A percentile compares a stretch with the other conserved stretches of the same genome.
These are phyloP conservation scores for Triops longicaudatus DNA, from an alignment of 1,140 invertebrate genomes.

Conservation along the genomic window DNA sequence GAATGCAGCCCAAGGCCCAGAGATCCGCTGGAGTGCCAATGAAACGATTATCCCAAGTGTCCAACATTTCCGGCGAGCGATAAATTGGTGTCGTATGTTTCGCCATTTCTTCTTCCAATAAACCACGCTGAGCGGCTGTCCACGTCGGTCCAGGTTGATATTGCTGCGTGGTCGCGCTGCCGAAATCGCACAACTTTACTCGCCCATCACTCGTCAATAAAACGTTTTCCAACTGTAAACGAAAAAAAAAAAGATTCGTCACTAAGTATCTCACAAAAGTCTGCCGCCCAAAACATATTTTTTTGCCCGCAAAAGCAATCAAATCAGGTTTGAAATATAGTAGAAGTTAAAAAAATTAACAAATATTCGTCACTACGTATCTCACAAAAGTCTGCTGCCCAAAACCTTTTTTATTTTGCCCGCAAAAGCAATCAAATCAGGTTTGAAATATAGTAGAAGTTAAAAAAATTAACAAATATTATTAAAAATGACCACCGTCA, in stretches of 20 bases:
- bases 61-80: constrained; percentile 89
- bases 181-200: constrained; percentile 98
- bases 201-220: constrained; percentile 67
- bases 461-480: too few species aligned
- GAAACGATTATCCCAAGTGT: constrained; percentile 92
- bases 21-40: constrained; percentile 83
- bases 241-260: not conserved
- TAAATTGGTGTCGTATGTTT: constrained; percentile 79
- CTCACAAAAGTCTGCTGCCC: too few species aligned
- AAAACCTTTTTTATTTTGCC: too few species aligned
- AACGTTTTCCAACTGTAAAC: constrained; percentile 55
- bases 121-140: constrained; percentile 80
- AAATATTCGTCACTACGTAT: not conserved
- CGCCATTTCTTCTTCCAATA: constrained; percentile 87
- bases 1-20: constrained; percentile 94
- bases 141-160: constrained; percentile 78
- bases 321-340: too few species aligned
- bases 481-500: too few species aligned
- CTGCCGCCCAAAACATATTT: too few species aligned
- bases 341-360: too few species aligned
- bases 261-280: not conserved
- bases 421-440: too few species aligned
- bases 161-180: constrained; percentile 71
- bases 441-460: too few species aligned
- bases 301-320: too few species aligned